Percentiles rank a stretch among this genome's conserved stretches.
phyloP scores from a whole-genome alignment of 2,888 invertebrate genomes.

The Hypomecis atomaria region DNA sequence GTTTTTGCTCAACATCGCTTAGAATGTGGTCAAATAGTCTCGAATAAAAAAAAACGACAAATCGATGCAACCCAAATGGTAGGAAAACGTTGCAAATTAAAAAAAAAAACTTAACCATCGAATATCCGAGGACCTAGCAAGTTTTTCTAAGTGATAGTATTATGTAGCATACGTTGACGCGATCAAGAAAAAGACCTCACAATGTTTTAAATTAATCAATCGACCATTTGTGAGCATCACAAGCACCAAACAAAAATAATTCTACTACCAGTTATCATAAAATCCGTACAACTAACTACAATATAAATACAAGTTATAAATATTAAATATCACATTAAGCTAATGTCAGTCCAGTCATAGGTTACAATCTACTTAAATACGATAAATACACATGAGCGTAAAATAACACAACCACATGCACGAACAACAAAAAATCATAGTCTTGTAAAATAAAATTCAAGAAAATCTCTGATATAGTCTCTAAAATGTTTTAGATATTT shows the following conservation, averaged over 20 bases:
- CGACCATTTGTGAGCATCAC: conserved; percentile 28
- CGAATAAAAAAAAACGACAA: too few relatives aligned
- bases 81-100: too few relatives aligned
- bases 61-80: too few relatives aligned
- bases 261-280: conserved; percentile 55
- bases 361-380: conserved; percentile 67
- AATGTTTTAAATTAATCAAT: neutral
- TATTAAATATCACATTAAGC: conserved; percentile 84
- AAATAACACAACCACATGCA: conserved; percentile 44
- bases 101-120: too few relatives aligned
- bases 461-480: too few relatives aligned
- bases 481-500: too few relatives aligned
- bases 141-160: too few relatives aligned
- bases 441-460: too few relatives aligned
- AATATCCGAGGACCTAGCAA: too few relatives aligned
- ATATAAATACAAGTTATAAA: conserved; percentile 74
- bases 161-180: too few relatives aligned
- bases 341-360: conserved; percentile 81
- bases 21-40: neutral
- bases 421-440: conserved; percentile 35
- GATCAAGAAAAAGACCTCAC: too few relatives aligned
- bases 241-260: conserved; percentile 51
- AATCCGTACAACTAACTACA: conserved; percentile 69
- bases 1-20: neutral
- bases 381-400: conserved; percentile 59